phyloP scores from a whole-genome alignment of 2,797 vertebrate species.

The Rhinatrema bivittatum region DNA sequence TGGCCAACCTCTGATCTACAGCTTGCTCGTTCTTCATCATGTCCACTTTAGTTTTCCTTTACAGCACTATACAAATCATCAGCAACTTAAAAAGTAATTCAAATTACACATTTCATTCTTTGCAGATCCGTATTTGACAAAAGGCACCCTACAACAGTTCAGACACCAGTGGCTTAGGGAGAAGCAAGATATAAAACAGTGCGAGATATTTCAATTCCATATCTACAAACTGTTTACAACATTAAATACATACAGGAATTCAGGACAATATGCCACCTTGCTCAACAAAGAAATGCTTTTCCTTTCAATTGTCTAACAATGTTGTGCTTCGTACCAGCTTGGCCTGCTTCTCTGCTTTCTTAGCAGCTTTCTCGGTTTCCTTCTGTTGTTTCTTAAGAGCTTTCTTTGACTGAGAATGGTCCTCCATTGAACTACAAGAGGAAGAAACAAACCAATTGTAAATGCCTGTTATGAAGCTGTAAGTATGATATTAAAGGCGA shows the following conservation, averaged over 20 bases:
- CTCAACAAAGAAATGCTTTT: constrained; percentile 35
- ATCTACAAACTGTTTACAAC: constrained; percentile 21
- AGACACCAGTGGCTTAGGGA: no score
- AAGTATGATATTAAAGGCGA: constrained; percentile 45
- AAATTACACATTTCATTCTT: no score
- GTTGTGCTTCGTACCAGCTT: constrained; percentile 40
- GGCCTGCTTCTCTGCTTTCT: constrained; percentile 75
- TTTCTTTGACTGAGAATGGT: constrained; percentile 74
- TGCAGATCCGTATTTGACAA: no score
- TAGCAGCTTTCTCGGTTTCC: constrained; percentile 72
- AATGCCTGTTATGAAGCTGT: constrained; percentile 44
- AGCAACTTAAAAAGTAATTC: no score
- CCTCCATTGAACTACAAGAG: constrained; percentile 53
- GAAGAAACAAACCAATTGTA: constrained; percentile 59
- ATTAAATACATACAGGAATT: constrained; percentile 40
- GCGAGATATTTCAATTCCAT: constrained; percentile 16
- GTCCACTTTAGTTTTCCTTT: no score
- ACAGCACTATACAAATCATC: no score
- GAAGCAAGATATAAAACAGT: no score
- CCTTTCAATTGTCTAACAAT: constrained; percentile 15
- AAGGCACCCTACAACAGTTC: no score
- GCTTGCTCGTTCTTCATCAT: no score
- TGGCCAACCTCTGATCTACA: no score
- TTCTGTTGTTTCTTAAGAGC: constrained; percentile 70
- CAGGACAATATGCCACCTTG: constrained; percentile 39